Evolutionary conservation across 2,797 vertebrate genomes (phyloP), one percentile per base, ranked within the genome.

Genomic region (Lepidocolaptes lacrymiger): DNA sequence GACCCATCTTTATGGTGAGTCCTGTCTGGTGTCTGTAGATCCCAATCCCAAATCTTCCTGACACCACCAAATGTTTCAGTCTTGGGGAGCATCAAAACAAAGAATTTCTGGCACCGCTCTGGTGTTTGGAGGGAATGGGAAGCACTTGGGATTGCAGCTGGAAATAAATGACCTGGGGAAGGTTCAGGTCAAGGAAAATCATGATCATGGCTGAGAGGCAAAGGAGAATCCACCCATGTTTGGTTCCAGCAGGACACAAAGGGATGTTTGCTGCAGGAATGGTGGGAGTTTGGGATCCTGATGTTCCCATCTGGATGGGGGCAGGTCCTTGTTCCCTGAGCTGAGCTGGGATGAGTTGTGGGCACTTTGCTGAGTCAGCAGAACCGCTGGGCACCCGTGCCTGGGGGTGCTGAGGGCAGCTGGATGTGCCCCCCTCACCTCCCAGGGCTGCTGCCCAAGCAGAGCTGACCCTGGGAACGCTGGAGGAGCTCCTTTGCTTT

Each of bases 21-120:
- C 23, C 48, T 2, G 1, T 22, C 32, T 28, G 13, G 52, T 2
- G 1, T 24, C 32, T 28, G 13, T 20, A 5, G 64, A 15, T 58
- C 66, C 55, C 32, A 3, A 0, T 51, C 44, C 36, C 12, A 7
- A 3, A 9, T 49, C 19, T 37, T 75, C 61, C 20, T 0, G 0
- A 32, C 44, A 23, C 76, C 77, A 79, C 52, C 22, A 21, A 62
- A 27, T 15, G 28, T 78, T 85, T 41, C 14, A 1, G 34, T 64
- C 6, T 21, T 55, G 0, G 80, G 43, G 56, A 61, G 15, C 3
- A 22, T 32, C 46, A 54, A 52, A 82, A 21, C 43, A 44, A 62
- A 80, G 7, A 12, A 1, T 16, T 3, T 8, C 52, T 81, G 67
- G 87, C 56, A 13, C 1, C 3, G 56, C 39, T 66, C 39, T 8